Base-by-base conservation (phyloP, 1,140 invertebrate species). In the Micrasema minimum region DNA sequence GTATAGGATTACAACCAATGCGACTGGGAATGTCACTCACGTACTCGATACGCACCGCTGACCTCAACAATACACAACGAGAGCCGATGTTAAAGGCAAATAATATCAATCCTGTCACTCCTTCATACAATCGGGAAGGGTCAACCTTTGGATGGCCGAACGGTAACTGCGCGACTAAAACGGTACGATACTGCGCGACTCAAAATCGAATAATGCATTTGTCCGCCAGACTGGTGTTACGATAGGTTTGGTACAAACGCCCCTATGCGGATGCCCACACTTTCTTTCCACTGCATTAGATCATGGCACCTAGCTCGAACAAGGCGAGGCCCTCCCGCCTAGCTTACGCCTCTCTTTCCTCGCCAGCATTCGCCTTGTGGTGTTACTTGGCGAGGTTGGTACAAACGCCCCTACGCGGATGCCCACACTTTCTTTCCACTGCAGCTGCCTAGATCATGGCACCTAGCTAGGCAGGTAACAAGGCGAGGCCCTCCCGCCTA, bases 1-100 rank as follows among this genome's bases (percentile, higher is more conserved):
- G 74, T 72, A 70, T 75, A 69, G 62, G 74, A 67, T 75, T 75
- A 69, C 72, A 74, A 53, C 62, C 50, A 61, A 69, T 48, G 22
- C 55, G 61, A 26, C 43, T 37, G 69, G 65, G 61, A 71, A 51
- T 71, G 69, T 66, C 69, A 46, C 69, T 57, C 69, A 22, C 48
- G 23, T 22, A 38, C 41, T 43, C 61, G 64, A 57, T 35, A 66
- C 45, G 62, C 62, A 67, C 62, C 67, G 37, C 51, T 62, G 68
- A 22, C 22, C 41, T 18, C 55, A 16, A 48, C 35, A 41, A 62
- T 62, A 37, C 26, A 55, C 23, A 22, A 46, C 57, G 53, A 68
- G n/a, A 35, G 46, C 53, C 35, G 31, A 22, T 45, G 16, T 10
- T 46, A 68, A 59, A 41, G 12, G 48, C 23, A n/a, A n/a, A n/a